A percentile compares a stretch with the other conserved stretches of the same genome.
These are phyloP conservation scores for Calycopis cecrops DNA, from an alignment of 1,140 invertebrate species.

Conservation along the genomic window DNA sequence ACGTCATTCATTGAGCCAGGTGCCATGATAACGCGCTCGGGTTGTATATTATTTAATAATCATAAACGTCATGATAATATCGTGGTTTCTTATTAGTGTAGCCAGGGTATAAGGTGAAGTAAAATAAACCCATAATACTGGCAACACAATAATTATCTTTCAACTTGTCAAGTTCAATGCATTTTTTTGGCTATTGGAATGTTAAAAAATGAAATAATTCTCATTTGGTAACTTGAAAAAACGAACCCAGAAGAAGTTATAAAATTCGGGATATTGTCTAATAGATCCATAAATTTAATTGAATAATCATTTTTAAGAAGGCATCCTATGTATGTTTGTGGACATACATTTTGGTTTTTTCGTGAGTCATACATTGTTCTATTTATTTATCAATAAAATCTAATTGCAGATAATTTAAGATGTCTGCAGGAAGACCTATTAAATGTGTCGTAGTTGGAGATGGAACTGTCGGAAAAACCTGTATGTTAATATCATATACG, in stretches of 20 bases:
- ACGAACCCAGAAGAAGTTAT: slow-evolving; percentile 22
- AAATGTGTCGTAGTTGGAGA: slow-evolving; percentile 98
- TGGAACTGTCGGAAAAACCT: slow-evolving; percentile 97
- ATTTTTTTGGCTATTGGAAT: slow-evolving; percentile 7
- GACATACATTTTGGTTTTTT: slow-evolving; percentile 35
- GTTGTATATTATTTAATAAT: too few species aligned
- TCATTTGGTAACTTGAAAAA: slow-evolving; percentile 5
- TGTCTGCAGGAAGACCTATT: slow-evolving; percentile 92
- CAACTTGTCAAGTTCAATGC: slow-evolving; percentile 6
- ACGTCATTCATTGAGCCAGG: too few species aligned
- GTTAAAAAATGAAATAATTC: slow-evolving; percentile 1
- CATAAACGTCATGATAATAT: too few species aligned
- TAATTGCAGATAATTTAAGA: slow-evolving; percentile 59
- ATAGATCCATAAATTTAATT: neutral
- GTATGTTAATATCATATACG: slow-evolving; percentile 99
- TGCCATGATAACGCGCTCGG: too few species aligned
- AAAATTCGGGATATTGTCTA: neutral
- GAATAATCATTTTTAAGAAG: neutral
- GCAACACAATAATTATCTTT: slow-evolving; percentile 4
- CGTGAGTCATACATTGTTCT: slow-evolving; percentile 59
- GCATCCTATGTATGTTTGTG: slow-evolving; percentile 20
- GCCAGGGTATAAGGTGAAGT: too few species aligned
- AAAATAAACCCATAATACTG: neutral
- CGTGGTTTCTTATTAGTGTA: too few species aligned
- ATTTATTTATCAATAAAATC: slow-evolving; percentile 55